phyloP scores from a whole-genome alignment of 2,888 invertebrate species.

The Sepiola atlantica region DNA sequence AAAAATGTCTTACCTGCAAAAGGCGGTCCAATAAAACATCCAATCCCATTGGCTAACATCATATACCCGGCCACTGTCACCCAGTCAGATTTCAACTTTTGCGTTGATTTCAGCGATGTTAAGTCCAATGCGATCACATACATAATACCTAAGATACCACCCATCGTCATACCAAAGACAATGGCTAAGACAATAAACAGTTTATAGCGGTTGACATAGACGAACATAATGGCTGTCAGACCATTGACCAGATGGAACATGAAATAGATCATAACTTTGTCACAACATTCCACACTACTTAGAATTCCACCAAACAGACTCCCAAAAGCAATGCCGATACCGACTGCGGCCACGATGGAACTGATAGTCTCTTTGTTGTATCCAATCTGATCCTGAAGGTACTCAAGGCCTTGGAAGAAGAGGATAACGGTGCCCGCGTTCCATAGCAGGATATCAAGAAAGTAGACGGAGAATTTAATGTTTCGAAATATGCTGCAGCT shows the following conservation, averaged over 20 bases:
- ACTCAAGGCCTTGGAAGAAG: slow-evolving; percentile 63
- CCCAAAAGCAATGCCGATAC: slow-evolving; percentile 62
- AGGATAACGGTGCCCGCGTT: slow-evolving; percentile 62
- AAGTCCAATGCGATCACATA: slow-evolving; percentile 66
- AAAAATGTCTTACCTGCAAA: slow-evolving; percentile 60
- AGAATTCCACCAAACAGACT: slow-evolving; percentile 63
- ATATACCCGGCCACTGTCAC: slow-evolving; percentile 64
- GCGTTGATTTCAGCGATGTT: slow-evolving; percentile 54
- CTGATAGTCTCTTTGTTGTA: slow-evolving; percentile 58
- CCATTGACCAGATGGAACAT: slow-evolving; percentile 60
- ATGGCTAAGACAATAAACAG: slow-evolving; percentile 48
- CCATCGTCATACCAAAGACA: slow-evolving; percentile 62
- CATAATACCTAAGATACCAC: slow-evolving; percentile 64
- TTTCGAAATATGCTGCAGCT: slow-evolving; percentile 36
- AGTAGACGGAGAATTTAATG: slow-evolving; percentile 62
- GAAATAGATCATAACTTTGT: slow-evolving; percentile 59
- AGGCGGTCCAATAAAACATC: slow-evolving; percentile 63
- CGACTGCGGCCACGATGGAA: slow-evolving; percentile 56
- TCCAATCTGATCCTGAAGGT: slow-evolving; percentile 56
- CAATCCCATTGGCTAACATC: slow-evolving; percentile 68
- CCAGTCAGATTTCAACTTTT: slow-evolving; percentile 36
- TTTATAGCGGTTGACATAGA: slow-evolving; percentile 43
- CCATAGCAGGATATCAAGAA: slow-evolving; percentile 67
- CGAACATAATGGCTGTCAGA: slow-evolving; percentile 52
- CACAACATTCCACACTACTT: slow-evolving; percentile 59